These are phyloP conservation scores for Anastrepha ludens DNA, from an alignment of 1,140 invertebrate species.

Conservation along the genomic window DNA sequence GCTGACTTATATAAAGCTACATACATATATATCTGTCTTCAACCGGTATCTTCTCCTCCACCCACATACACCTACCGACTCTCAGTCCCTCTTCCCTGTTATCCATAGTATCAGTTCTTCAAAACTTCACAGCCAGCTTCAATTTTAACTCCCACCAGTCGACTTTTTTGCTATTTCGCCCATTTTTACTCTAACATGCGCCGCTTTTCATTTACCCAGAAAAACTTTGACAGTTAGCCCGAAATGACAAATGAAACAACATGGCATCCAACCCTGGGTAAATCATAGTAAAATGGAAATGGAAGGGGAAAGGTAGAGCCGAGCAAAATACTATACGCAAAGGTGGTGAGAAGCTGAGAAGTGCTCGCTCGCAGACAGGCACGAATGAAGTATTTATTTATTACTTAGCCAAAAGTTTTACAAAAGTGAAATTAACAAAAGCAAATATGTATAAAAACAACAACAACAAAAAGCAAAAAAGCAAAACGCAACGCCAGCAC, in stretches of 20 bases:
- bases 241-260: conserved; percentile 52
- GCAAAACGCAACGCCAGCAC: background rate
- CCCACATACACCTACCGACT: background rate
- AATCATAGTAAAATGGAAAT: background rate
- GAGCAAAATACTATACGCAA: background rate
- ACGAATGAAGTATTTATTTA: conserved; percentile 46
- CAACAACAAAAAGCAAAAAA: background rate
- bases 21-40: background rate
- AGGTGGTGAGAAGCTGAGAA: background rate
- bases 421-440: conserved; percentile 52
- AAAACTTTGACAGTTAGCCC: conserved; percentile 46
- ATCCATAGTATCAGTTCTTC: background rate
- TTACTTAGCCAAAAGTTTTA: conserved; percentile 51
- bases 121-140: conserved; percentile 38
- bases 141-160: conserved; percentile 32
- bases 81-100: background rate
- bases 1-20: background rate
- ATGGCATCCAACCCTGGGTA: background rate
- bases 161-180: conserved; percentile 4
- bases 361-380: conserved; percentile 6
- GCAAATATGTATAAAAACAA: background rate
- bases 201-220: conserved; percentile 47
- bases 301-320: background rate
- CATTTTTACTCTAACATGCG: conserved; percentile 39
- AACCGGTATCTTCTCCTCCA: background rate